Evolutionary conservation across 2,888 invertebrate genomes (phyloP).

Genomic region (Hydraecia micacea): DNA sequence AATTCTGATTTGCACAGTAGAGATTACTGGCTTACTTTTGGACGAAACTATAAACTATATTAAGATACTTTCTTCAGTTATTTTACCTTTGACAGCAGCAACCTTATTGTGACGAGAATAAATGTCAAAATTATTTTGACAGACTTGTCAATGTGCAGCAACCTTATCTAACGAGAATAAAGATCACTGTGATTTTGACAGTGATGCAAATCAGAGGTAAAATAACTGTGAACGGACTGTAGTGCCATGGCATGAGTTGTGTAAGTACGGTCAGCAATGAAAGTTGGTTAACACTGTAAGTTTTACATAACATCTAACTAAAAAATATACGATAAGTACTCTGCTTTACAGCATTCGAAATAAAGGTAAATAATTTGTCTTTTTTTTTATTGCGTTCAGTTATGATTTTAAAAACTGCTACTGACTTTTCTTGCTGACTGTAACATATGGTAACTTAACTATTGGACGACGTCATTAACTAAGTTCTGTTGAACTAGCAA

Average conservation of each 20-base stretch:
- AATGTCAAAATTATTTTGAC: too few species aligned
- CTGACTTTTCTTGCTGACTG: neutral
- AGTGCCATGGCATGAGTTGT: neutral
- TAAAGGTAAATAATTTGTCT: neutral
- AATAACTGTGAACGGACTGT: neutral
- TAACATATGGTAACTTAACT: neutral
- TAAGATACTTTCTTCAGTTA: neutral
- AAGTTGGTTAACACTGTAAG: neutral
- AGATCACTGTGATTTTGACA: neutral
- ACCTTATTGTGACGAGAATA: too few species aligned
- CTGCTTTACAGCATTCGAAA: neutral
- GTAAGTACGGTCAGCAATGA: neutral
- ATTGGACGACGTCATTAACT: conserved; percentile 3
- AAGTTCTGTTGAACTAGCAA: conserved; percentile 19
- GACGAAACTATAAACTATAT: neutral
- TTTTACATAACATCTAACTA: neutral
- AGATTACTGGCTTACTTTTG: conserved; percentile 4
- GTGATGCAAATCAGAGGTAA: neutral
- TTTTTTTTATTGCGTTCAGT: too few species aligned
- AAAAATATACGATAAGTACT: neutral
- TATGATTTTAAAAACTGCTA: neutral
- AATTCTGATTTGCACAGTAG: neutral
- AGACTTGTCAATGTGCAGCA: too few species aligned
- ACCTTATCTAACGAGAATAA: too few species aligned
- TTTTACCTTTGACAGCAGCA: too few species aligned